Conservation (phyloP, 2,113 vertebrate species). For the Thermophis baileyi region DNA sequence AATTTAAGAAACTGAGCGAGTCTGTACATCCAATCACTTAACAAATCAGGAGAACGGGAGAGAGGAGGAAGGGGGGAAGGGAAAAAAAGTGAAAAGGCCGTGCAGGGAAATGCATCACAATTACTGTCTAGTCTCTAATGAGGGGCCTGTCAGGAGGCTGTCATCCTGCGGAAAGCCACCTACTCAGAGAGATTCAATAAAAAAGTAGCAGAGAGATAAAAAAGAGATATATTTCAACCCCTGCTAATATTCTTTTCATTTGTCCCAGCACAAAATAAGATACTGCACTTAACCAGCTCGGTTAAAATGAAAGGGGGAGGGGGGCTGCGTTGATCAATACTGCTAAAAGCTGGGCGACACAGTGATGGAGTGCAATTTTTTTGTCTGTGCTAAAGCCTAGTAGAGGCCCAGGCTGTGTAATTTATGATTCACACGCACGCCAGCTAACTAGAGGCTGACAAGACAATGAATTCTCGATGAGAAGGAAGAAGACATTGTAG, state of each 20-base stretch:
- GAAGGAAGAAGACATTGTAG: slow-evolving; percentile 47
- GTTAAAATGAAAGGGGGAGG: slow-evolving; percentile 73
- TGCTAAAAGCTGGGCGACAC: slow-evolving; percentile 75
- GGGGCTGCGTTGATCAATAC: slow-evolving; percentile 74
- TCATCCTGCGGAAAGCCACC: slow-evolving; percentile 72
- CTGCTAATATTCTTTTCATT: slow-evolving; percentile 75
- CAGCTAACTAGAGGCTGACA: slow-evolving; percentile 72
- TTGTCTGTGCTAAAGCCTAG: slow-evolving; percentile 76
- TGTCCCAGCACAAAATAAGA: slow-evolving; percentile 75
- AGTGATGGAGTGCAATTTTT: slow-evolving; percentile 78
- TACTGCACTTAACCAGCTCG: slow-evolving; percentile 73
- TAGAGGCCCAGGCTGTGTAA: slow-evolving; percentile 65
- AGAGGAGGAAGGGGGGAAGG: slow-evolving; percentile 56
- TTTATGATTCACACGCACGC: slow-evolving; percentile 72
- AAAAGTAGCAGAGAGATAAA: slow-evolving; percentile 74
- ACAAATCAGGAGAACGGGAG: slow-evolving; percentile 70
- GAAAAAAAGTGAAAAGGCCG: slow-evolving; percentile 67
- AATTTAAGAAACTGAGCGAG: slow-evolving; percentile 73
- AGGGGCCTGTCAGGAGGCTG: slow-evolving; percentile 76
- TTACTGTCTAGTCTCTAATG: slow-evolving; percentile 74
- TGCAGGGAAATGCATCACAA: slow-evolving; percentile 73
- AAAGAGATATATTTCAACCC: slow-evolving; percentile 72
- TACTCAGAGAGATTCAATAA: slow-evolving; percentile 76
- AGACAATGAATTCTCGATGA: slow-evolving; percentile 75
- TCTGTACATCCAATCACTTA: slow-evolving; percentile 75